Evolutionary conservation across 2,113 vertebrate species (phyloP).

Genomic region (Pao palembangensis): DNA sequence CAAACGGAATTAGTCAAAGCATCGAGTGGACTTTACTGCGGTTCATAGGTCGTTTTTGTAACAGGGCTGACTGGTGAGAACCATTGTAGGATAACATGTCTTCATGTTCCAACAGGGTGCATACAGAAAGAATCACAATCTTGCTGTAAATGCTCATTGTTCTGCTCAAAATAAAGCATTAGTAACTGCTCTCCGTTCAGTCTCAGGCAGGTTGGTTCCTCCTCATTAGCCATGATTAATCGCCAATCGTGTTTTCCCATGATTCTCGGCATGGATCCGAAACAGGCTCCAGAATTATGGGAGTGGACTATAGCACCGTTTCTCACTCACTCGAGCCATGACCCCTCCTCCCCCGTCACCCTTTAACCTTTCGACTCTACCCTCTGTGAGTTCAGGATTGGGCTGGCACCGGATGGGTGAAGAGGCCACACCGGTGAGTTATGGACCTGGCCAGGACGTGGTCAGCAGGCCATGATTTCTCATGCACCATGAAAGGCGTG

Average conservation of each 20-base stretch:
- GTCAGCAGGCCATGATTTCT: constrained; percentile 52
- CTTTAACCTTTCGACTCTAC: constrained; percentile 55
- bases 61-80: not conserved
- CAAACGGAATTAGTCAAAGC: too few species aligned
- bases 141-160: constrained; percentile 8
- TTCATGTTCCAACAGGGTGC: constrained; percentile 26
- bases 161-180: constrained; percentile 37
- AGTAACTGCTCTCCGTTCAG: constrained; percentile 46
- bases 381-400: constrained; percentile 25
- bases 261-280: constrained; percentile 67
- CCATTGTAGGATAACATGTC: constrained; percentile 1
- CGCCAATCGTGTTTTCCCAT: constrained; percentile 59
- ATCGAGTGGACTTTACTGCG: too few species aligned
- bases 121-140: constrained; percentile 29
- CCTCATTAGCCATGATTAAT: constrained; percentile 78
- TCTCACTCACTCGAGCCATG: constrained; percentile 53
- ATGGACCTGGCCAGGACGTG: constrained; percentile 27
- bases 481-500: constrained; percentile 45
- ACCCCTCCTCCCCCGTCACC: constrained; percentile 46
- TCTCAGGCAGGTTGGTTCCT: constrained; percentile 55
- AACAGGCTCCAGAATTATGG: constrained; percentile 63
- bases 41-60: not conserved
- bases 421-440: constrained; percentile 39
- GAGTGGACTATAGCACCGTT: constrained; percentile 42
- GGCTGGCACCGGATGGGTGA: constrained; percentile 20